Conservation (phyloP, 2,888 invertebrate species). For the Pandemis cinnamomeana region DNA sequence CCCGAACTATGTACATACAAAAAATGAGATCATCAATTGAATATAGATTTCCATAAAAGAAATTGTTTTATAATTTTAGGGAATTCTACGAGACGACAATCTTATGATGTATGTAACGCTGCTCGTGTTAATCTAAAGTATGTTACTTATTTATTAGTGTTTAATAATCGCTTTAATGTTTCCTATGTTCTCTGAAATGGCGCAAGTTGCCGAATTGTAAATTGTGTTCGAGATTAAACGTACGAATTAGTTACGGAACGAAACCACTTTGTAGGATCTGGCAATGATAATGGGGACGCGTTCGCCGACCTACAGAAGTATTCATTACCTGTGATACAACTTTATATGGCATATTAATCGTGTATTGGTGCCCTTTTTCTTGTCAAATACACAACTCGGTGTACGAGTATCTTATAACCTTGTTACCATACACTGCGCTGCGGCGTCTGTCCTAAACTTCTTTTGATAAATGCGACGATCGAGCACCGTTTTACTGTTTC, state of each 20-base stretch:
- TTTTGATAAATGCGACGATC: not conserved
- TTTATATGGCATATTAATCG: conserved; percentile 34
- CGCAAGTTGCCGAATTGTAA: conserved; percentile 19
- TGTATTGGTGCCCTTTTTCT: conserved; percentile 29
- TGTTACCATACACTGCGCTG: conserved; percentile 1
- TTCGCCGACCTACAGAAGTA: conserved; percentile 35
- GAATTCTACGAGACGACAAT: conserved; percentile 33
- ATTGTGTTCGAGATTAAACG: conserved; percentile 36
- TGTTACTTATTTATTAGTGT: conserved; percentile 39
- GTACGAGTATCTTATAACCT: conserved; percentile 20
- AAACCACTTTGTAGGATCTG: conserved; percentile 30
- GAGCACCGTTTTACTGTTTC: conserved; percentile 1
- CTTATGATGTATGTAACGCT: conserved; percentile 36
- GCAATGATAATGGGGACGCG: conserved; percentile 27
- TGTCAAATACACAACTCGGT: conserved; percentile 12
- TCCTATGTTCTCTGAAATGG: conserved; percentile 23
- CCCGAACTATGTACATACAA: conserved; percentile 27
- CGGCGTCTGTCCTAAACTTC: not conserved
- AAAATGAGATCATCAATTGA: conserved; percentile 17
- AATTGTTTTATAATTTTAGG: conserved; percentile 41
- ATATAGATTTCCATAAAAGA: conserved; percentile 30
- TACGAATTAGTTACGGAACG: conserved; percentile 40
- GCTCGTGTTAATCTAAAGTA: conserved; percentile 34
- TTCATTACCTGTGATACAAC: conserved; percentile 41
- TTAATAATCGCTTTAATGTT: conserved; percentile 37